Percentiles rank a stretch among this genome's conserved stretches.
These are phyloP conservation scores for Drosophila nr. perissopoda DNA, from an alignment of 2,888 invertebrate genomes.

Conservation along the genomic window DNA sequence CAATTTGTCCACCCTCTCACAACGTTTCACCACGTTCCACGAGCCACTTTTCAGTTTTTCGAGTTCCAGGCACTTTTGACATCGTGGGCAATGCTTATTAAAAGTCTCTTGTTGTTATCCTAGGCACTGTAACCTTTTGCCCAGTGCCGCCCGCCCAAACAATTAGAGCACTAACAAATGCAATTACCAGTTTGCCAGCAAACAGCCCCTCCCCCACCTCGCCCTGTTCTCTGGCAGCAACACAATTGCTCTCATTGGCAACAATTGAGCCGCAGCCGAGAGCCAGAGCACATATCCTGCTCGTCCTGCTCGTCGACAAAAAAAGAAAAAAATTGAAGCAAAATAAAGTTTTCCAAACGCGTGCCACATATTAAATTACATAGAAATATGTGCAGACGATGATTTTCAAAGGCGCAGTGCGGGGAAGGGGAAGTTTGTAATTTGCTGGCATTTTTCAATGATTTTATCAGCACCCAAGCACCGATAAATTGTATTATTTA, in stretches of 20 bases:
- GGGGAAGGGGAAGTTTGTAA: slow-evolving; percentile 56
- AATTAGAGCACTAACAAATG: slow-evolving; percentile 78
- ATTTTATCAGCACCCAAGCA: slow-evolving; percentile 58
- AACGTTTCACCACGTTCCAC: slow-evolving; percentile 30
- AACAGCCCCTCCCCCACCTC: slow-evolving; percentile 3
- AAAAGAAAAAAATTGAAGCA: slow-evolving; percentile 20
- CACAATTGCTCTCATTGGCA: slow-evolving; percentile 79
- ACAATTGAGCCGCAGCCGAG: slow-evolving; percentile 63
- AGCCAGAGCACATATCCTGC: slow-evolving; percentile 51
- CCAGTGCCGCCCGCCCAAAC: slow-evolving; percentile 54
- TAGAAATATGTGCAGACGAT: slow-evolving; percentile 74
- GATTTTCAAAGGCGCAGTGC: slow-evolving; percentile 21
- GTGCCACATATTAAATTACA: slow-evolving; percentile 84
- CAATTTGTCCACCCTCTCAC: slow-evolving; percentile 33
- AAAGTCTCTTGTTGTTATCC: slow-evolving; percentile 75
- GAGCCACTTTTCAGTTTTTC: slow-evolving; percentile 45
- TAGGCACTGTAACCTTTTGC: slow-evolving; percentile 71
- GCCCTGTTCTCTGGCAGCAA: slow-evolving; percentile 31
- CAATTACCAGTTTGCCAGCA: slow-evolving; percentile 67
- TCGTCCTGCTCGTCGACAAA: slow-evolving; percentile 22
- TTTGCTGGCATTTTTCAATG: slow-evolving; percentile 75
- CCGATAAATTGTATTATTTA: slow-evolving; percentile 55
- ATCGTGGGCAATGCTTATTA: slow-evolving; percentile 60
- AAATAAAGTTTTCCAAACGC: slow-evolving; percentile 74
- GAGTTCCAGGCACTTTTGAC: not conserved